Evolutionary conservation across 2,888 invertebrate species (phyloP).

Genomic region (Sminthurides aquaticus): DNA sequence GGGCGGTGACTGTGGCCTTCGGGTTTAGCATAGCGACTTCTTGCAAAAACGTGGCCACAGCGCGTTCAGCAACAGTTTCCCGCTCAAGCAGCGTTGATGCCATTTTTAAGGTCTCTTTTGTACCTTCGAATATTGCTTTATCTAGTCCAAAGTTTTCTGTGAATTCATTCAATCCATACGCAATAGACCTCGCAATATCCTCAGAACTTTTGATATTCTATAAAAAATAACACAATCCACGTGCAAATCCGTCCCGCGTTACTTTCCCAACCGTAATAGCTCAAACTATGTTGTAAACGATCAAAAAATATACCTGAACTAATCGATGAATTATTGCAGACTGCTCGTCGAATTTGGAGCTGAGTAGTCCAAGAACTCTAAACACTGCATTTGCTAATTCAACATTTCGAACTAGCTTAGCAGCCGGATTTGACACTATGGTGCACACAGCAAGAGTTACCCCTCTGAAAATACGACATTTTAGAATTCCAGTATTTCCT

Average conservation of each 20-base stretch:
- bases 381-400: slow-evolving; percentile 29
- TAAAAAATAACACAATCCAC: not conserved
- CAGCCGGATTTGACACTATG: slow-evolving; percentile 28
- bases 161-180: slow-evolving; percentile 26
- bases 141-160: slow-evolving; percentile 18
- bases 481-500: not conserved
- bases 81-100: slow-evolving; percentile 26
- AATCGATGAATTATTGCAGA: slow-evolving; percentile 32
- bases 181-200: slow-evolving; percentile 29
- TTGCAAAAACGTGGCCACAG: slow-evolving; percentile 29
- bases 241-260: not conserved
- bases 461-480: slow-evolving; percentile 21
- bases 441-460: slow-evolving; percentile 31
- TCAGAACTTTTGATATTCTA: slow-evolving; percentile 29
- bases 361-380: slow-evolving; percentile 30
- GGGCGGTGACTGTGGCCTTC: slow-evolving; percentile 22
- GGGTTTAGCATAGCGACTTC: slow-evolving; percentile 26
- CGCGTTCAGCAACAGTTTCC: slow-evolving; percentile 30
- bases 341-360: slow-evolving; percentile 29
- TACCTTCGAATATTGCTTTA: slow-evolving; percentile 17
- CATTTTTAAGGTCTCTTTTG: slow-evolving; percentile 28
- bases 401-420: slow-evolving; percentile 20
- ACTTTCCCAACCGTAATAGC: not conserved
- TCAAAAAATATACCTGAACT: slow-evolving; percentile 23
- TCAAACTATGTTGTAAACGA: slow-evolving; percentile 10